Conservation (phyloP, 2,888 invertebrate species). For the Spisula subtruncata region DNA sequence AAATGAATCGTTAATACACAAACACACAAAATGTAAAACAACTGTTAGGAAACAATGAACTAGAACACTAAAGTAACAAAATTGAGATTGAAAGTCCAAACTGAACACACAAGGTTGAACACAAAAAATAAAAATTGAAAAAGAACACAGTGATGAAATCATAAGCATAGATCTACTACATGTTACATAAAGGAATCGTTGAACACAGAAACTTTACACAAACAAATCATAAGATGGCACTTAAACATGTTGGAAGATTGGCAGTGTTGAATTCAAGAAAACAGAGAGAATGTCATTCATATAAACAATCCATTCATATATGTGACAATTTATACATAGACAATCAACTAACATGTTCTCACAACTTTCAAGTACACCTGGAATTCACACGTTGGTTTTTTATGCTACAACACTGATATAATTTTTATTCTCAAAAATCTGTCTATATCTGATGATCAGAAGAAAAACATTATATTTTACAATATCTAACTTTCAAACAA, state of each 20-base stretch:
- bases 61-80: neutral
- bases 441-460: slow-evolving; percentile 15
- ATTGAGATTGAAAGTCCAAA: neutral
- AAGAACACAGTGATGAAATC: neutral
- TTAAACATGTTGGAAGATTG: slow-evolving; percentile 12
- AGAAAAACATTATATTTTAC: slow-evolving; percentile 4
- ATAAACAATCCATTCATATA: neutral
- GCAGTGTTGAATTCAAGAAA: slow-evolving; percentile 22
- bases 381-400: slow-evolving; percentile 1
- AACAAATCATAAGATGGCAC: slow-evolving; percentile 16
- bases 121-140: neutral
- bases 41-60: neutral
- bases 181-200: neutral
- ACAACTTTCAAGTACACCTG: slow-evolving; percentile 1
- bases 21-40: neutral
- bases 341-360: neutral
- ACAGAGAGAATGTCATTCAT: neutral
- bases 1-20: neutral
- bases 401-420: slow-evolving; percentile 14
- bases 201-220: slow-evolving; percentile 8
- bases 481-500: slow-evolving; percentile 18
- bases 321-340: neutral
- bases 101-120: slow-evolving; percentile 26
- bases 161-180: neutral
- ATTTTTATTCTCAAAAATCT: slow-evolving; percentile 11